A percentile compares a stretch with the other conserved stretches of the same genome.
These are phyloP conservation scores for Poeciliopsis turneri DNA, from an alignment of 2,797 vertebrate genomes.

Conservation along the genomic window DNA sequence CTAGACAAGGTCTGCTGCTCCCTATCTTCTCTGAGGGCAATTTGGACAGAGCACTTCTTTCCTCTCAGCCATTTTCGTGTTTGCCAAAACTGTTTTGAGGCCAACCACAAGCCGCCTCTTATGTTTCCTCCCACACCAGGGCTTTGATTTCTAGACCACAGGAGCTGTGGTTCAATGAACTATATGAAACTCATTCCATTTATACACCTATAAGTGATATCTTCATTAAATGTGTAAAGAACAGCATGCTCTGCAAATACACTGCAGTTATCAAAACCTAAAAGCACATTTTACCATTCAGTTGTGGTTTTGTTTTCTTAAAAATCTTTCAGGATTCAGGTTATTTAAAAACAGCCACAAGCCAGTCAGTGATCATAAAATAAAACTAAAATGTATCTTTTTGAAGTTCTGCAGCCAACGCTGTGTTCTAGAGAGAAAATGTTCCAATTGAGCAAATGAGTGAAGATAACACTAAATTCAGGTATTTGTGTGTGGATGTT, in stretches of 20 bases:
- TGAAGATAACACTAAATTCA: neutral
- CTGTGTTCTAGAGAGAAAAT: neutral
- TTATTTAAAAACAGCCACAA: neutral
- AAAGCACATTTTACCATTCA: conserved; percentile 1
- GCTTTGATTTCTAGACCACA: conserved; percentile 23
- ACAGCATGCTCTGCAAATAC: conserved; percentile 2
- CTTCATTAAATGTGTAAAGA: conserved; percentile 17
- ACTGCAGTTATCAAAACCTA: conserved; percentile 2
- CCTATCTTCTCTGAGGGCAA: conserved; percentile 31
- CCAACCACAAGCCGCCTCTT: conserved; percentile 32
- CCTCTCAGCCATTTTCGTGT: conserved; percentile 36
- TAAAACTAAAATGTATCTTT: neutral
- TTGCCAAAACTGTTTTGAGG: conserved; percentile 49
- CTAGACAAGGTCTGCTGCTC: conserved; percentile 36
- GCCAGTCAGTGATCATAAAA: neutral
- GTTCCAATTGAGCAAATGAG: neutral
- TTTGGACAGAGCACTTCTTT: conserved; percentile 26
- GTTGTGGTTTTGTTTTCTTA: neutral
- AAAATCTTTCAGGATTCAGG: neutral
- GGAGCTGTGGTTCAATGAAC: conserved; percentile 13
- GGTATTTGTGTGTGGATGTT: neutral
- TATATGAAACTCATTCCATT: conserved; percentile 17
- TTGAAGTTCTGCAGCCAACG: neutral
- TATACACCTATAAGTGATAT: conserved; percentile 22
- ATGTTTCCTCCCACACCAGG: conserved; percentile 36